Conservation (phyloP, 2,888 invertebrate species). For the Drosophila testacea region DNA sequence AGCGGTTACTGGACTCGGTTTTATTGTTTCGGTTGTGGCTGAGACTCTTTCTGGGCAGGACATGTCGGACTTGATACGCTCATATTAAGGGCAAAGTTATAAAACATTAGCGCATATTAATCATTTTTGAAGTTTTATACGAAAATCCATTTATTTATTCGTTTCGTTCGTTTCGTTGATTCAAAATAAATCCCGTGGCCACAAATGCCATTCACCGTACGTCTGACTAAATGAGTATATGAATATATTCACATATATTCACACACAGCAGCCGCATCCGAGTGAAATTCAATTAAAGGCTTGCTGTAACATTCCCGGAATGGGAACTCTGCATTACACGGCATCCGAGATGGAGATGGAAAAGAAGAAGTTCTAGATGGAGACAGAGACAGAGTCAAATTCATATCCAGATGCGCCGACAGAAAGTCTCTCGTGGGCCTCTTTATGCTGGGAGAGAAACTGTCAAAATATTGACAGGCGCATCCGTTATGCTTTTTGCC, state of each 20-base stretch:
- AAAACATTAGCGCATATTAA: conserved; percentile 79
- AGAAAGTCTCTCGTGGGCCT: conserved; percentile 51
- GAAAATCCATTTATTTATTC: conserved; percentile 69
- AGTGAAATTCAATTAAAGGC: conserved; percentile 73
- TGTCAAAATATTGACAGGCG: conserved; percentile 80
- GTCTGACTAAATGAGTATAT: neutral
- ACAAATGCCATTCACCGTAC: conserved; percentile 8
- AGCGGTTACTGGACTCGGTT: conserved; percentile 18
- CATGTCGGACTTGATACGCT: conserved; percentile 50
- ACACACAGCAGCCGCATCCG: conserved; percentile 7
- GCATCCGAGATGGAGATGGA: neutral
- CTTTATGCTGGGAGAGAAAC: conserved; percentile 55
- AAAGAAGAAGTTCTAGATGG: neutral
- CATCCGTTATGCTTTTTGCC: conserved; percentile 78
- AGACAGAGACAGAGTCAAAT: conserved; percentile 4
- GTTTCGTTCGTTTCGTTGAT: conserved; percentile 30
- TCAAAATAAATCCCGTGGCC: conserved; percentile 33
- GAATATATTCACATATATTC: conserved; percentile 1
- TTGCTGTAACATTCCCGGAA: conserved; percentile 64
- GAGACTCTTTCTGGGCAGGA: conserved; percentile 51
- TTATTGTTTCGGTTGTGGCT: conserved; percentile 39
- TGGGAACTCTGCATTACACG: conserved; percentile 42
- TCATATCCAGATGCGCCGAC: conserved; percentile 50
- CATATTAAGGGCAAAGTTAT: conserved; percentile 77
- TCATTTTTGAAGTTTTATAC: conserved; percentile 70